These are phyloP conservation scores for Epizoanthus illoricatus DNA, from an alignment of 92 coral and sea anemone species.

Conservation along the genomic window DNA sequence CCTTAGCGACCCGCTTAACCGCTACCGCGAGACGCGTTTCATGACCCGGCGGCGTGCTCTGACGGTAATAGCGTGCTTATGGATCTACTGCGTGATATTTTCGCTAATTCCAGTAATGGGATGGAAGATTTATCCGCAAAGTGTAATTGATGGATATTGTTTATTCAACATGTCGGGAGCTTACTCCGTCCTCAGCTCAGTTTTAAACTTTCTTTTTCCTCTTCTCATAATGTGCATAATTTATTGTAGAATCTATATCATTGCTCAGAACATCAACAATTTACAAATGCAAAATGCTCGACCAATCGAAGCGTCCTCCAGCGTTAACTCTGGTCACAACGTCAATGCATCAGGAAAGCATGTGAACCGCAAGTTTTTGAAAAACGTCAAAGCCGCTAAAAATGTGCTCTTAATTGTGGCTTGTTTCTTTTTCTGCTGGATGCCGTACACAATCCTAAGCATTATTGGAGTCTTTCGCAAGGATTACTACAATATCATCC, in stretches of 20 bases:
- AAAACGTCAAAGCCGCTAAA: conserved; percentile 65
- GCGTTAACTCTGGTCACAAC: conserved; percentile 7
- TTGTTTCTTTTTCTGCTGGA: conserved; percentile 80
- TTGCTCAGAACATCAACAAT: conserved; percentile 45
- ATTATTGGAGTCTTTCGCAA: conserved; percentile 31
- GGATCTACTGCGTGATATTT: conserved; percentile 81
- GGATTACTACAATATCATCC: not conserved
- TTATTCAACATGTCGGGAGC: conserved; percentile 64
- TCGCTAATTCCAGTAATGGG: conserved; percentile 88
- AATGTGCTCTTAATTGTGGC: conserved; percentile 72
- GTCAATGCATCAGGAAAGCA: conserved; percentile 1
- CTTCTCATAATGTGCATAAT: conserved; percentile 72
- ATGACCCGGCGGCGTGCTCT: conserved; percentile 81
- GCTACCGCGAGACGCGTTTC: conserved; percentile 73
- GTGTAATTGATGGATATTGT: conserved; percentile 44
- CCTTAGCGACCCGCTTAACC: conserved; percentile 79
- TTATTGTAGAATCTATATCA: conserved; percentile 70
- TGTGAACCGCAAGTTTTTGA: conserved; percentile 32
- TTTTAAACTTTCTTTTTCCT: conserved; percentile 85
- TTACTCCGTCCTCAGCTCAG: conserved; percentile 84
- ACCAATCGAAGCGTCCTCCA: not conserved
- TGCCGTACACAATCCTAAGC: conserved; percentile 70
- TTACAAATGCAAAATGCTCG: not conserved
- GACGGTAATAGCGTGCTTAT: conserved; percentile 60
- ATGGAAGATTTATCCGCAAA: conserved; percentile 64